Conservation (phyloP, 1,140 invertebrate genomes). For the Xylocopa sonorina region DNA sequence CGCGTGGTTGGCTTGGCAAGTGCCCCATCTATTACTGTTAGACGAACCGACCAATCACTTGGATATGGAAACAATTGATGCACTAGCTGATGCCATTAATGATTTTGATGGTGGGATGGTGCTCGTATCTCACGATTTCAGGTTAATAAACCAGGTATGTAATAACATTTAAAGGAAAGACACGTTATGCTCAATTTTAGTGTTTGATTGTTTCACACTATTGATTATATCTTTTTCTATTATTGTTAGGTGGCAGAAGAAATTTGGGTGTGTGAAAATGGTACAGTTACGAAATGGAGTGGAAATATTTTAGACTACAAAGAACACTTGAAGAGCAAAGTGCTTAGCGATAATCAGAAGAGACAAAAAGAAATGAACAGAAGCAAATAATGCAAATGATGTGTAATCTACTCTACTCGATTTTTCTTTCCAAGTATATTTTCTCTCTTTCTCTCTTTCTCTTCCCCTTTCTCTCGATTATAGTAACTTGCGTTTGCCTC, state of each 20-base stretch:
- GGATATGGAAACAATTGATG: constrained; percentile 99
- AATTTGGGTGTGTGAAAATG: constrained; percentile 99
- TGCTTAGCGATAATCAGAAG: constrained; percentile 86
- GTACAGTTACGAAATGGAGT: constrained; percentile 97
- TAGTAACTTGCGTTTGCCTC: constrained; percentile 36
- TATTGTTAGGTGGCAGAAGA: constrained; percentile 95
- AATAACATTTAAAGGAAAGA: constrained; percentile 12
- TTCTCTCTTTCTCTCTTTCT: constrained; percentile 63
- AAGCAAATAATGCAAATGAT: constrained; percentile 71
- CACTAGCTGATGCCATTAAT: constrained; percentile 98
- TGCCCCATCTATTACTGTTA: constrained; percentile 95
- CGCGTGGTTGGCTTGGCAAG: constrained; percentile 97
- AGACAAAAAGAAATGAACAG: constrained; percentile 76
- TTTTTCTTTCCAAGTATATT: constrained; percentile 59
- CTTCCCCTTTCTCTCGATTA: too few relatives aligned
- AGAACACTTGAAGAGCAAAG: constrained; percentile 93
- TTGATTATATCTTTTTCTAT: constrained; percentile 36
- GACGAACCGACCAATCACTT: constrained; percentile 99
- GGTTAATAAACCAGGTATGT: constrained; percentile 97
- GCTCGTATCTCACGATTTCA: constrained; percentile 98
- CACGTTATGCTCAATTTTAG: not conserved
- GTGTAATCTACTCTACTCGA: constrained; percentile 14
- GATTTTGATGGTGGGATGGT: constrained; percentile 99
- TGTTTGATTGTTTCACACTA: not conserved
- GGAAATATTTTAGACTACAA: constrained; percentile 98